Conservation (phyloP, 2,113 vertebrate genomes). For the Capra hircus region DNA sequence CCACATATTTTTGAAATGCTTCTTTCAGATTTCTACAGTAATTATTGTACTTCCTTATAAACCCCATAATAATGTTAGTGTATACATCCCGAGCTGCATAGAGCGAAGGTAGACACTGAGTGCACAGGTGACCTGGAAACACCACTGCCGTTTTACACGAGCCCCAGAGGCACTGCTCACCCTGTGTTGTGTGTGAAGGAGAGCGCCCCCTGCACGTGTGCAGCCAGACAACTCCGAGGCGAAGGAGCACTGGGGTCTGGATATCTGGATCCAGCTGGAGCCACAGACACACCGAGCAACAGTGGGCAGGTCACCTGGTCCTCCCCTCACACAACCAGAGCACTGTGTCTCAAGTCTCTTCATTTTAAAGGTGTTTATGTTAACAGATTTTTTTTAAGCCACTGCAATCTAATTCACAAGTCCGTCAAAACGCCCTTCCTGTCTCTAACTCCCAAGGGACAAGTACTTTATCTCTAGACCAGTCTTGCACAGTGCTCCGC, state of each 20-base stretch:
- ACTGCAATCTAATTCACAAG: conserved; percentile 20
- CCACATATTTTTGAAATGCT: neutral
- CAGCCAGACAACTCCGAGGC: rapidly evolving
- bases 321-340: neutral
- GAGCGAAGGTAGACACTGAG: too few species aligned
- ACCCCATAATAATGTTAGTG: neutral
- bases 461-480: neutral
- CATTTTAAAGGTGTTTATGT: neutral
- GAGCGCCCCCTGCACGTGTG: neutral
- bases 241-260: rapidly evolving
- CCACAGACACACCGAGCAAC: neutral
- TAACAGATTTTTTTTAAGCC: neutral
- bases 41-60: neutral
- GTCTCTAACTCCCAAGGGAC: neutral
- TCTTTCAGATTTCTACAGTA: neutral
- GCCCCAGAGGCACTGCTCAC: rapidly evolving
- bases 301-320: neutral
- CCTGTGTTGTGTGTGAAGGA: rapidly evolving
- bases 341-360: neutral
- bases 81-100: neutral
- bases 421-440: conserved; percentile 34
- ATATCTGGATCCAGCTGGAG: neutral
- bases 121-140: neutral
- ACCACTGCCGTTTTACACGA: rapidly evolving
- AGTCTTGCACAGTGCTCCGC: neutral